Evolutionary conservation across 2,797 vertebrate species (phyloP).

Genomic region (Selene dorsalis): DNA sequence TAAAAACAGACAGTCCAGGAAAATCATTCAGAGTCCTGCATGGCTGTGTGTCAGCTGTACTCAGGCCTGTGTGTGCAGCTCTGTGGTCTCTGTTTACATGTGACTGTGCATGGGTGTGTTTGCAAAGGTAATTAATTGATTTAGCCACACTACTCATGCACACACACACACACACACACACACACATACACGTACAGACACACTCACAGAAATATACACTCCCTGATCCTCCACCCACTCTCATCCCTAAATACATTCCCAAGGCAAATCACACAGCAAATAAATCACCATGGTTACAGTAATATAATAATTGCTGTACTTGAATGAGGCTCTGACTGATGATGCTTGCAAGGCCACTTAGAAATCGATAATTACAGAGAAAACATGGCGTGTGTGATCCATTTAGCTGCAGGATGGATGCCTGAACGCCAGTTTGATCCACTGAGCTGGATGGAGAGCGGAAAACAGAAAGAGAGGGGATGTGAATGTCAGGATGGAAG

Average conservation of each 20-base stretch:
- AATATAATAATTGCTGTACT: conserved; percentile 73
- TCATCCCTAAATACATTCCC: conserved; percentile 72
- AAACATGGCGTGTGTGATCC: conserved; percentile 21
- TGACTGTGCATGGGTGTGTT: conserved; percentile 23
- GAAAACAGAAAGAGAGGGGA: not conserved
- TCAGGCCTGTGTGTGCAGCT: not conserved
- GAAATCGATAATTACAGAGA: conserved; percentile 60
- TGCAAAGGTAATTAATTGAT: conserved; percentile 50
- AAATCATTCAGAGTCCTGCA: not conserved
- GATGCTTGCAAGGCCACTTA: conserved; percentile 56
- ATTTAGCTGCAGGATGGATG: conserved; percentile 27
- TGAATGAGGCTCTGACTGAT: conserved; percentile 63
- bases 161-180: conserved; percentile 23
- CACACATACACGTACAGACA: conserved; percentile 20
- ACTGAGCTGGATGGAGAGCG: not conserved
- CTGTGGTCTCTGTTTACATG: conserved; percentile 19
- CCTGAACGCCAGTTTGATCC: conserved; percentile 32
- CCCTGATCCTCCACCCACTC: conserved; percentile 68
- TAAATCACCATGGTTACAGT: conserved; percentile 78
- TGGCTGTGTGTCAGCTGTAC: not conserved
- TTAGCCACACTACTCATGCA: conserved; percentile 25
- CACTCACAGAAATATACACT: conserved; percentile 27
- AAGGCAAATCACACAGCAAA: conserved; percentile 67
- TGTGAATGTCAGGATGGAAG: not conserved
- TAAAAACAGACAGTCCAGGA: not conserved